phyloP scores from a whole-genome alignment of 2,113 vertebrate genomes.

The Limnothrissa miodon region DNA sequence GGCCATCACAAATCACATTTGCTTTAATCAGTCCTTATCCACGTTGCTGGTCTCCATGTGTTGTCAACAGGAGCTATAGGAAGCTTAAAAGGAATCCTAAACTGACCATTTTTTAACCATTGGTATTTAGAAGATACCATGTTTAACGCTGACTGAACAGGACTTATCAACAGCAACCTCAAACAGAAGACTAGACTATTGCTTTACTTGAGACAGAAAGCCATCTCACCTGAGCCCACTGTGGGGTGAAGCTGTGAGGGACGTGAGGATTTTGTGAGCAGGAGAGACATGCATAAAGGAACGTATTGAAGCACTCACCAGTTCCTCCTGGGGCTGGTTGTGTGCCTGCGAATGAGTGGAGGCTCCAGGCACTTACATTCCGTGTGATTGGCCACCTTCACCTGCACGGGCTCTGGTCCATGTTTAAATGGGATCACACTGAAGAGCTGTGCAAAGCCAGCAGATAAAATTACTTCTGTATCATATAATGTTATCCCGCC shows the following conservation, averaged over 20 bases:
- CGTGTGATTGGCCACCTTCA: conserved; percentile 93
- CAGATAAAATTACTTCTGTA: background rate
- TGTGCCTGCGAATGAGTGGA: conserved; percentile 69
- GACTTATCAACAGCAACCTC: too few relatives aligned
- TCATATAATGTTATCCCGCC: too few relatives aligned
- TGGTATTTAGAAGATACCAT: too few relatives aligned
- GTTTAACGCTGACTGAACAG: too few relatives aligned
- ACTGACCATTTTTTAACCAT: too few relatives aligned
- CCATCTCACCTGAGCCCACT: background rate
- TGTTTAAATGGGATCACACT: conserved; percentile 88
- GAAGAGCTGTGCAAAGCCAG: conserved; percentile 74
- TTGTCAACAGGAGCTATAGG: too few relatives aligned
- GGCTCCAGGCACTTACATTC: conserved; percentile 85
- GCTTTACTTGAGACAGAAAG: background rate
- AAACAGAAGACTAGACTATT: too few relatives aligned
- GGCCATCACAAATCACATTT: too few relatives aligned
- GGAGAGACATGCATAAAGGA: too few relatives aligned
- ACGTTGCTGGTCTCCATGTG: too few relatives aligned
- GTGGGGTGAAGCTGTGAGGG: background rate
- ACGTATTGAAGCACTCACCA: conserved; percentile 56
- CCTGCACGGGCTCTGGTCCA: conserved; percentile 84
- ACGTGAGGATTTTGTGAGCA: background rate
- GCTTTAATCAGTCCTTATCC: too few relatives aligned
- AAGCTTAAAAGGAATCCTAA: too few relatives aligned
- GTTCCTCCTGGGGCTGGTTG: conserved; percentile 56